These are phyloP conservation scores for Ambastaia sidthimunki DNA, from an alignment of 2,797 vertebrate genomes.

Conservation along the genomic window DNA sequence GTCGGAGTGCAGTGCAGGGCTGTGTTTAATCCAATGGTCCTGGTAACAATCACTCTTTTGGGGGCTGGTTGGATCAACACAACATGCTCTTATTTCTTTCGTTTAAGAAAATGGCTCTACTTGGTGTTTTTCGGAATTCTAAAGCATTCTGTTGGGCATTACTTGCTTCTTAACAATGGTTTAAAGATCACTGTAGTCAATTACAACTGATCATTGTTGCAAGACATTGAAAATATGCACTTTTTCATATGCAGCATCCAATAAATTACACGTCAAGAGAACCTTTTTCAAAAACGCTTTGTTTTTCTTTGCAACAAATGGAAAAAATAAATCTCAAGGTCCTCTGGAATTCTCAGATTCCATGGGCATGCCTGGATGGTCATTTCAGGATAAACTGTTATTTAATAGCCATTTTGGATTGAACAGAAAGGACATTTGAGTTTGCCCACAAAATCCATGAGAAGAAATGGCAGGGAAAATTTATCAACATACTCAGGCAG, in stretches of 20 bases:
- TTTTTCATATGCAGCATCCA: background rate
- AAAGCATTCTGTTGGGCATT: constrained; percentile 33
- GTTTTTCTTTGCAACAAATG: background rate
- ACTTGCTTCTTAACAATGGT: background rate
- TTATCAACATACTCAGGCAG: no score
- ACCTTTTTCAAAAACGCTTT: constrained; percentile 11
- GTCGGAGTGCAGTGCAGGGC: constrained; percentile 73
- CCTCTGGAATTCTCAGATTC: constrained; percentile 21
- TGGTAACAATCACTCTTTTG: constrained; percentile 79
- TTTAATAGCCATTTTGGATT: constrained; percentile 38
- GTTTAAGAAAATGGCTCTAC: constrained; percentile 69
- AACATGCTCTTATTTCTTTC: constrained; percentile 74
- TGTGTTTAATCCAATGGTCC: constrained; percentile 78
- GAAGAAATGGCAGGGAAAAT: no score
- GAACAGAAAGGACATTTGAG: no score
- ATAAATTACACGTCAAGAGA: background rate
- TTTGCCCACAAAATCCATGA: no score
- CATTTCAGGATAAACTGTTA: constrained; percentile 44
- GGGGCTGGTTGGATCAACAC: constrained; percentile 64
- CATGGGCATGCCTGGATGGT: constrained; percentile 19
- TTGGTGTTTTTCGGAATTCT: constrained; percentile 1
- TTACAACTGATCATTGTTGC: background rate
- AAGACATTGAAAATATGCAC: background rate
- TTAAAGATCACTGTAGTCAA: background rate
- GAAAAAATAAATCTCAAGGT: constrained; percentile 23